phyloP scores from a whole-genome alignment of 2,113 vertebrate species.

The Oncorhynchus nerka region DNA sequence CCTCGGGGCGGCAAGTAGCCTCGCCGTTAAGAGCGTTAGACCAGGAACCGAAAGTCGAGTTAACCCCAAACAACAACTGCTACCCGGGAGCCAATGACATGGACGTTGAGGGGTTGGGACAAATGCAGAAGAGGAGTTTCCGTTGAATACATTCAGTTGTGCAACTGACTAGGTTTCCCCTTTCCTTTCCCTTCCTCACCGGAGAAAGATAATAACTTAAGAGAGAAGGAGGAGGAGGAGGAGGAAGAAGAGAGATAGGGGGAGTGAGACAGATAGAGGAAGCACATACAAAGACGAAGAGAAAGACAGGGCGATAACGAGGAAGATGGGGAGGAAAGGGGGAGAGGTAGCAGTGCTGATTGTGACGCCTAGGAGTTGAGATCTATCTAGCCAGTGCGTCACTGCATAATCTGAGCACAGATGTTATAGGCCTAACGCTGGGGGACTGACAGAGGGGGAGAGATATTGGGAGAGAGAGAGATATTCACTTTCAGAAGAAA shows the following conservation, averaged over 20 bases:
- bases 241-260: slow-evolving; percentile 35
- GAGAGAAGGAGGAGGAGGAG: slow-evolving; percentile 38
- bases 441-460: slow-evolving; percentile 37
- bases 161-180: too few relatives aligned
- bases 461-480: too few relatives aligned
- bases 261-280: slow-evolving; percentile 18
- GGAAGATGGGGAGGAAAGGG: neutral
- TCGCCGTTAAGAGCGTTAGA: too few relatives aligned
- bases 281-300: slow-evolving; percentile 33
- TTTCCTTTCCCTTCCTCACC: slow-evolving; percentile 2
- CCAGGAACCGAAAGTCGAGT: too few relatives aligned
- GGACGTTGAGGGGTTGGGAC: too few relatives aligned
- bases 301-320: slow-evolving; percentile 35
- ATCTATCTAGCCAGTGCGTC: slow-evolving; percentile 21
- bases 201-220: slow-evolving; percentile 52
- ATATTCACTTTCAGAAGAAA: too few relatives aligned
- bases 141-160: too few relatives aligned
- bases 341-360: slow-evolving; percentile 14
- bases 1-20: neutral
- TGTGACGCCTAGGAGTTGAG: slow-evolving; percentile 9
- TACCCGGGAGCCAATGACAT: too few relatives aligned
- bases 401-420: slow-evolving; percentile 50
- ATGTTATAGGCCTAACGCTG: slow-evolving; percentile 55
- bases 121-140: too few relatives aligned
- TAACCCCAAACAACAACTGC: too few relatives aligned